Base-by-base conservation (phyloP, 2,113 vertebrate genomes). In the Saiga tatarica region DNA sequence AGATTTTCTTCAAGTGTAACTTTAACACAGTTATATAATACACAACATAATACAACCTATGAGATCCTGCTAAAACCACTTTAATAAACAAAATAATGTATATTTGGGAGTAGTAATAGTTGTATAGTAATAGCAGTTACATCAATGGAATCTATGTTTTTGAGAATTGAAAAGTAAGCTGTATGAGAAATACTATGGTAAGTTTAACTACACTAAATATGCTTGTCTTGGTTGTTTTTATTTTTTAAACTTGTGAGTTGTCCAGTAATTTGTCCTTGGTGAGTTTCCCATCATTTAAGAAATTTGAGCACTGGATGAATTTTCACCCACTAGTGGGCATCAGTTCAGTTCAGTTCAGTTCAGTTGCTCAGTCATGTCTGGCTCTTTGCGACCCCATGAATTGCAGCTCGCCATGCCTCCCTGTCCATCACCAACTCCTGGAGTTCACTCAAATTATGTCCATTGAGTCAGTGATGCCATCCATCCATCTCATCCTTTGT, bases 191-290 rank as follows among this genome's bases (percentile, higher is more conserved):
- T 67, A 84, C 47, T 25, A 87, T 55, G 30, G 14, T 64, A 82
- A 88, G 36, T 64, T 95, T 94, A 74, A 79, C 42, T 55, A 19
- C 30, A 83, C 36, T 90, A 93, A 89, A 53, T 52, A 95, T 78
- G 55, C 4, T 52, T 64, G 71, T 59, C 21, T 19, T 64, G 50
- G 50, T 14, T 50, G 13, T 50, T 50, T 50, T 50, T 50, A 50
- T 50, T 50, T 50, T 50, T 50, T 50, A 50, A 50, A 50, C 13
- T 50, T 50, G 50, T 50, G 12, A 50, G 13, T 50, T 50, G 13
- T 50, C 50, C 50, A 50, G 50, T 50, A 13, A 50, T 50, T 50
- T 50, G 50, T 50, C 50, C 50, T 50, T 50, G 13, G 50, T 14
- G 50, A 50, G 50, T 50, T 50, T 88, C 19, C 45, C 7, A 50